Conservation (phyloP, 1,140 invertebrate species). For the Luehdorfia chinensis region DNA sequence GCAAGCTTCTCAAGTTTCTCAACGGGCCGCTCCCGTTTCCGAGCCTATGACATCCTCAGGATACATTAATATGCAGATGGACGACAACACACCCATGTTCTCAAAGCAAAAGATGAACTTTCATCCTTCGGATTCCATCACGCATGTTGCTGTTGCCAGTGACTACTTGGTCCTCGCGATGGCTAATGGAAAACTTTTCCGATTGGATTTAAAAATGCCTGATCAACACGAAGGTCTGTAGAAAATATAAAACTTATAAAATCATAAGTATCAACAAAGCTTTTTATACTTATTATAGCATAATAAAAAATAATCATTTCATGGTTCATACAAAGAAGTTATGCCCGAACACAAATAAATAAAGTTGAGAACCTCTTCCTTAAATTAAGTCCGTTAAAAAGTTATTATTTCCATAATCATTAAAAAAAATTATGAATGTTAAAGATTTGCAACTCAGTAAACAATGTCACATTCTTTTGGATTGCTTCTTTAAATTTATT, state of each 20-base stretch:
- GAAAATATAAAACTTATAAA: neutral
- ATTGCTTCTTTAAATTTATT: too few relatives aligned
- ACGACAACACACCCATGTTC: slow-evolving; percentile 87
- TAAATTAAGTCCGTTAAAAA: too few relatives aligned
- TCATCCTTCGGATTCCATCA: slow-evolving; percentile 85
- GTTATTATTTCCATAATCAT: too few relatives aligned
- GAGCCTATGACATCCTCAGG: slow-evolving; percentile 77
- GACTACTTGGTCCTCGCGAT: slow-evolving; percentile 91
- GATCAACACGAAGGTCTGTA: slow-evolving; percentile 86
- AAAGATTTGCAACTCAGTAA: too few relatives aligned
- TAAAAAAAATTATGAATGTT: too few relatives aligned
- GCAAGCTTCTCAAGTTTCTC: slow-evolving; percentile 80
- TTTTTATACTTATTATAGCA: too few relatives aligned
- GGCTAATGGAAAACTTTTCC: slow-evolving; percentile 87
- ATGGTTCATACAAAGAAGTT: too few relatives aligned
- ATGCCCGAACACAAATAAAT: too few relatives aligned
- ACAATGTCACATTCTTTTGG: too few relatives aligned
- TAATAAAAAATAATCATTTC: too few relatives aligned
- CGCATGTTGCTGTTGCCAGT: slow-evolving; percentile 88
- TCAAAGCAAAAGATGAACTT: slow-evolving; percentile 88
- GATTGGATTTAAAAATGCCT: slow-evolving; percentile 89
- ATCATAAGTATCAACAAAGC: too few relatives aligned
- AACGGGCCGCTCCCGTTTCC: slow-evolving; percentile 37
- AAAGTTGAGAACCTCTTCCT: too few relatives aligned
- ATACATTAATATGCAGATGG: slow-evolving; percentile 83